Percentiles rank a stretch among this genome's conserved stretches.
Evolutionary conservation across 2,888 invertebrate genomes (phyloP).

Genomic region (Azorinus chamasolen): DNA sequence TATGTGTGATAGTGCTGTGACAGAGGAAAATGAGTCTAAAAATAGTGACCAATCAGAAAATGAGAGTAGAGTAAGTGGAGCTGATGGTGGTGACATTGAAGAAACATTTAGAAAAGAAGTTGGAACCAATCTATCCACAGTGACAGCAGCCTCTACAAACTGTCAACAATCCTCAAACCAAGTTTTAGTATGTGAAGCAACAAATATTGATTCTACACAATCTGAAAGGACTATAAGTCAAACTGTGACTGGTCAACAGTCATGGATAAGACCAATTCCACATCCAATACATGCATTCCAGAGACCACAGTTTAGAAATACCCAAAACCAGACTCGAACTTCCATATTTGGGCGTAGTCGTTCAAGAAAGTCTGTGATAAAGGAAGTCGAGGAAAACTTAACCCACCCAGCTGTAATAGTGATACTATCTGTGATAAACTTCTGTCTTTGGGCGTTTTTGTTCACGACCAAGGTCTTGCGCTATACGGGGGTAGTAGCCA

Average conservation of each 20-base stretch:
- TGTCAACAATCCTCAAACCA: background rate
- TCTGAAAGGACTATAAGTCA: too few relatives aligned
- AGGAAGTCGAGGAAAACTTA: slow-evolving; percentile 52
- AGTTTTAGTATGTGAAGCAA: too few relatives aligned
- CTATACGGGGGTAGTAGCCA: slow-evolving; percentile 48
- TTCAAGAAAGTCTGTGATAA: slow-evolving; percentile 62
- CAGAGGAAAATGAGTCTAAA: slow-evolving; percentile 5
- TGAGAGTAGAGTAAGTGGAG: background rate
- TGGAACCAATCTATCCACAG: slow-evolving; percentile 27
- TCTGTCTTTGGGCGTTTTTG: slow-evolving; percentile 63
- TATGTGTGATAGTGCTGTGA: slow-evolving; percentile 10
- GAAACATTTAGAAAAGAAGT: slow-evolving; percentile 31
- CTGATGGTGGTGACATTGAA: slow-evolving; percentile 26
- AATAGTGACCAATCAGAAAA: slow-evolving; percentile 6
- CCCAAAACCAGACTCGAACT: slow-evolving; percentile 34
- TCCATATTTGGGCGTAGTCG: slow-evolving; percentile 55
- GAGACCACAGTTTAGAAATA: slow-evolving; percentile 31
- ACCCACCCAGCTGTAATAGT: slow-evolving; percentile 55
- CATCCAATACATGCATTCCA: slow-evolving; percentile 65
- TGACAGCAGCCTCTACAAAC: too few relatives aligned
- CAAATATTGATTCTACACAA: too few relatives aligned
- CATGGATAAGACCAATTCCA: slow-evolving; percentile 14
- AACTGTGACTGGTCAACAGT: background rate
- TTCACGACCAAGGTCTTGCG: slow-evolving; percentile 58
- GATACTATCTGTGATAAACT: slow-evolving; percentile 68